A percentile compares a stretch with the other conserved stretches of the same genome.
phyloP scores from a whole-genome alignment of 2,113 vertebrate genomes.

The Thymallus thymallus region DNA sequence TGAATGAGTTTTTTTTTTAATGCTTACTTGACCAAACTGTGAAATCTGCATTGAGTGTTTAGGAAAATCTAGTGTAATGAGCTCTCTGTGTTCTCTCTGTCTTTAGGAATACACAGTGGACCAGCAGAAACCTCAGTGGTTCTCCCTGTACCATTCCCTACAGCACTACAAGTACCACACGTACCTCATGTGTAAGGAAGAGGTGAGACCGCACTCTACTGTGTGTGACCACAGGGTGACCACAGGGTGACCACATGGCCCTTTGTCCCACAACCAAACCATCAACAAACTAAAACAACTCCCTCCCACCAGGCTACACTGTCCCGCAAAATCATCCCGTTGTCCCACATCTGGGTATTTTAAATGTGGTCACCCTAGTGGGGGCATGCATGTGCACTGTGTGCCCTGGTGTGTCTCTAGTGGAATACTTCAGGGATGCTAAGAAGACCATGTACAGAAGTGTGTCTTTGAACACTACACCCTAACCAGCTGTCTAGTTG shows the following conservation, averaged over 20 bases:
- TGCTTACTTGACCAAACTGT: background rate
- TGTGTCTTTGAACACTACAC: too few species aligned
- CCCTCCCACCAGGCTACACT: too few species aligned
- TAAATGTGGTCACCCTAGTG: background rate
- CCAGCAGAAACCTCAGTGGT: conserved; percentile 94
- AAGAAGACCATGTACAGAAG: too few species aligned
- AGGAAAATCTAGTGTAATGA: background rate
- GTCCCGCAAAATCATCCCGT: too few species aligned
- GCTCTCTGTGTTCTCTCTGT: conserved; percentile 15
- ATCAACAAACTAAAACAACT: too few species aligned
- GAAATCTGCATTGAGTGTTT: background rate
- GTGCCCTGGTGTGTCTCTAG: too few species aligned
- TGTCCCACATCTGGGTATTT: too few species aligned
- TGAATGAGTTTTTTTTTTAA: background rate
- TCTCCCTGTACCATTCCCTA: conserved; percentile 96
- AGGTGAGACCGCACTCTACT: conserved; percentile 77
- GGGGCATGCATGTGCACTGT: background rate
- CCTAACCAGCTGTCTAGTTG: too few species aligned
- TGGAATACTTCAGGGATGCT: too few species aligned
- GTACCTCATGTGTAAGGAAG: conserved; percentile 94
- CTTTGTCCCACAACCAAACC: too few species aligned
- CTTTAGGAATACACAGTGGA: conserved; percentile 93
- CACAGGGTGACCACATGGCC: background rate
- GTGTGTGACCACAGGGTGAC: too few species aligned
- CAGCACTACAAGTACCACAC: conserved; percentile 99